A percentile compares a stretch with the other conserved stretches of the same genome.
These are phyloP conservation scores for Steinernema scapterisci DNA, from an alignment of 2,888 invertebrate genomes.

Conservation along the genomic window DNA sequence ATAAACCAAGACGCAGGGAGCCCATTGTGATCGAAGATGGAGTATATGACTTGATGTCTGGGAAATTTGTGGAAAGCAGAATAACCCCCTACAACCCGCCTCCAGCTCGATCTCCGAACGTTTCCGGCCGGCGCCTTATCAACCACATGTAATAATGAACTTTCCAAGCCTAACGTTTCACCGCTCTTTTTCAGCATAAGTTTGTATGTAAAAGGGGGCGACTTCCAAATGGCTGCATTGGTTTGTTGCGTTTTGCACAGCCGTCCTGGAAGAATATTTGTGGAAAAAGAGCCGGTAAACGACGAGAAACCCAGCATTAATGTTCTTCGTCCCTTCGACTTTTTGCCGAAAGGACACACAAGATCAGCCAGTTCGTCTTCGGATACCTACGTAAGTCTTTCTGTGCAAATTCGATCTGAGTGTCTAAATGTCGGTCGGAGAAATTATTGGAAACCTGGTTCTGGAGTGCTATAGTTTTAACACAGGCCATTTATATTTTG, in stretches of 20 bases:
- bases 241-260: neutral
- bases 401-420: neutral
- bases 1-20: no score
- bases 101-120: neutral
- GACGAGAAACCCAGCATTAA: neutral
- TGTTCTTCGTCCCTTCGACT: neutral
- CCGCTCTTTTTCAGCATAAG: neutral
- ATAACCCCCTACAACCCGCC: neutral
- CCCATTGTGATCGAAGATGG: no score
- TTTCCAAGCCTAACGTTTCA: neutral
- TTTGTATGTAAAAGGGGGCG: neutral
- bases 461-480: no score
- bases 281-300: neutral
- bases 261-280: neutral
- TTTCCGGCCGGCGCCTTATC: neutral
- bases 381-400: conserved; percentile 21
- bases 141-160: neutral
- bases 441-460: no score
- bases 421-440: no score
- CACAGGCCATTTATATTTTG: no score
- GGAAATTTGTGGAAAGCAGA: no score
- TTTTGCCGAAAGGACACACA: neutral
- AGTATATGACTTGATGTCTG: no score
- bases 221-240: conserved; percentile 3
- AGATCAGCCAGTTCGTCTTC: conserved; percentile 13